These are phyloP conservation scores for Heliconius cydno DNA, from an alignment of 2,888 invertebrate species.

Conservation along the genomic window DNA sequence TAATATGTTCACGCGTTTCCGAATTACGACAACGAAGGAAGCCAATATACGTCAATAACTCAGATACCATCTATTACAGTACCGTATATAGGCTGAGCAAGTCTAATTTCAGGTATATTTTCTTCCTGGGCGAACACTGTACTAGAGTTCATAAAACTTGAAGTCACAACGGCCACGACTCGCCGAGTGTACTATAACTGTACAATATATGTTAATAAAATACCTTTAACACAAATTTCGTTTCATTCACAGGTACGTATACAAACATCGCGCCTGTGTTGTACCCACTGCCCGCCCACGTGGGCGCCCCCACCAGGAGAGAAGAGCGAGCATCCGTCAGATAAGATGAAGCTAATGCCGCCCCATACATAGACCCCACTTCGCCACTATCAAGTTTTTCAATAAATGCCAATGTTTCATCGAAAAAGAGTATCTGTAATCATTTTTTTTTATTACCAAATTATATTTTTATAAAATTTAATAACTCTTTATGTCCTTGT, in stretches of 20 bases:
- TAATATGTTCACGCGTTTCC: too few relatives aligned
- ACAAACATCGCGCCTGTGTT: slow-evolving; percentile 83
- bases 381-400: neutral
- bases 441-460: neutral
- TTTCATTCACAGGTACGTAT: slow-evolving; percentile 54
- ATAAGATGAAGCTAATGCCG: slow-evolving; percentile 73
- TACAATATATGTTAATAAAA: neutral
- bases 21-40: too few relatives aligned
- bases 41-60: too few relatives aligned
- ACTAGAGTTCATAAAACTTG: too few relatives aligned
- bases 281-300: slow-evolving; percentile 49
- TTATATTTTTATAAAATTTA: neutral
- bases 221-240: neutral
- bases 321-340: slow-evolving; percentile 74
- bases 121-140: too few relatives aligned
- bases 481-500: neutral
- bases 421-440: slow-evolving; percentile 40
- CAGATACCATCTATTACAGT: too few relatives aligned
- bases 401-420: neutral
- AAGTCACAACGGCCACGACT: too few relatives aligned
- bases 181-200: too few relatives aligned
- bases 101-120: too few relatives aligned
- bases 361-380: slow-evolving; percentile 85
- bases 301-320: slow-evolving; percentile 85
- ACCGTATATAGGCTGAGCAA: too few relatives aligned